Evolutionary conservation across 2,797 vertebrate species (phyloP).

Genomic region (Clarias platycephalus): DNA sequence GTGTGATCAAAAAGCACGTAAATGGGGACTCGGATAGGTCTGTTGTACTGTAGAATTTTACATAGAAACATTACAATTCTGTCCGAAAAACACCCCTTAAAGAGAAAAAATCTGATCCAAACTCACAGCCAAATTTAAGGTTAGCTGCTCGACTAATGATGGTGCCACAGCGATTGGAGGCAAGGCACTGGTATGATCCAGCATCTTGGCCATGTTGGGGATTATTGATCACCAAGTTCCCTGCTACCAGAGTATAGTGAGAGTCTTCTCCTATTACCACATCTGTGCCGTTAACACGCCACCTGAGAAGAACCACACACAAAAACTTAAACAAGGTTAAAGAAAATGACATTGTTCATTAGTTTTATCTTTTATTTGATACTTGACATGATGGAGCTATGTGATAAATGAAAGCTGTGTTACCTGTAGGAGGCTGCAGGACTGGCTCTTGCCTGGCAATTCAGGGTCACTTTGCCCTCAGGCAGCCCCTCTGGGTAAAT

Average conservation of each 20-base stretch:
- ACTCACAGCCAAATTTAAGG: slow-evolving; percentile 95
- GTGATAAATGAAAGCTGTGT: not conserved
- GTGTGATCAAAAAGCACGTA: not conserved
- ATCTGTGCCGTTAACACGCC: slow-evolving; percentile 92
- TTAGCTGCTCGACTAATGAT: slow-evolving; percentile 89
- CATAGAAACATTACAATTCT: not conserved
- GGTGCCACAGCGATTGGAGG: slow-evolving; percentile 86
- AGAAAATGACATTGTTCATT: not conserved
- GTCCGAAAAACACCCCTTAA: not conserved
- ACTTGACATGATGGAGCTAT: not conserved
- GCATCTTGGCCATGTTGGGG: slow-evolving; percentile 80
- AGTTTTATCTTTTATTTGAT: not conserved
- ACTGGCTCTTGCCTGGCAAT: slow-evolving; percentile 86
- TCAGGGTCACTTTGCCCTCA: slow-evolving; percentile 87
- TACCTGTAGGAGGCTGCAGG: slow-evolving; percentile 91
- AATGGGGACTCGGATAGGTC: not conserved
- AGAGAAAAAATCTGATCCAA: not conserved
- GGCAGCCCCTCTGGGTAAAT: slow-evolving; percentile 89
- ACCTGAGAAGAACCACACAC: slow-evolving; percentile 69
- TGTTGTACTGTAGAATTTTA: not conserved
- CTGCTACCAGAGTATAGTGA: slow-evolving; percentile 85
- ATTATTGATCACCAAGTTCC: slow-evolving; percentile 87
- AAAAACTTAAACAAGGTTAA: not conserved
- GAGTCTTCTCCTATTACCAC: slow-evolving; percentile 79
- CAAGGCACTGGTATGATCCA: slow-evolving; percentile 93